These are phyloP conservation scores for Hydrotaea diabolus DNA, from an alignment of 2,888 invertebrate species.

Conservation along the genomic window DNA sequence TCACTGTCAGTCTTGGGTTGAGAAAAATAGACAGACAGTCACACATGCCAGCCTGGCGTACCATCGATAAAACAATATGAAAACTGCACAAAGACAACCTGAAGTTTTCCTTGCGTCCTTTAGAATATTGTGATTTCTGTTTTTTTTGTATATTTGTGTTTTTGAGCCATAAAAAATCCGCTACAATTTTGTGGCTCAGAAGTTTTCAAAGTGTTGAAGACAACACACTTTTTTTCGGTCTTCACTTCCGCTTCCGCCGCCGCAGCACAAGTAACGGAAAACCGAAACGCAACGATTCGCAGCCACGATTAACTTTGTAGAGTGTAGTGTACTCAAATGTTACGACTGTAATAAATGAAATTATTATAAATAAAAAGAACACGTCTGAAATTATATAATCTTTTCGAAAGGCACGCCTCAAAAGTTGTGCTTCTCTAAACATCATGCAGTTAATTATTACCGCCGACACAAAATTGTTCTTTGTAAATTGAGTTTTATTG, in stretches of 20 bases:
- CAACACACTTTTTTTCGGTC: conserved; percentile 34
- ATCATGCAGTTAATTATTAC: conserved; percentile 76
- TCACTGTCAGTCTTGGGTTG: background rate
- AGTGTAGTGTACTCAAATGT: too few species aligned
- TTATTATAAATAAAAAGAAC: conserved; percentile 45
- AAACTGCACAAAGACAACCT: conserved; percentile 56
- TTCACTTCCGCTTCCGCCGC: conserved; percentile 37
- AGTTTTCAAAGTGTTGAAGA: conserved; percentile 59
- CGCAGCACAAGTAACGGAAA: conserved; percentile 53
- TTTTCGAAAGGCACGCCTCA: too few species aligned
- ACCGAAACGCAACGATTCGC: conserved; percentile 42
- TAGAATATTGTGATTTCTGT: conserved; percentile 37
- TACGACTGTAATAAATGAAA: conserved; percentile 12
- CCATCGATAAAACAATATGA: conserved; percentile 79
- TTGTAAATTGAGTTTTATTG: conserved; percentile 72
- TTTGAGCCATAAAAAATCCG: conserved; percentile 59
- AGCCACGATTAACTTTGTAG: conserved; percentile 24
- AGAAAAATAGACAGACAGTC: conserved; percentile 14
- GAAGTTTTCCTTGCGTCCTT: conserved; percentile 59
- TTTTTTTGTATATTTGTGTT: conserved; percentile 29
- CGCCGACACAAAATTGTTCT: conserved; percentile 73
- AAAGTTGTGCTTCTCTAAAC: background rate
- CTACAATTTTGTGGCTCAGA: conserved; percentile 56
- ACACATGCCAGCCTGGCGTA: conserved; percentile 61
- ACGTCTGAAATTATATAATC: background rate